Evolutionary conservation across 2,113 vertebrate species (phyloP).

Genomic region (Chiloscyllium plagiosum): DNA sequence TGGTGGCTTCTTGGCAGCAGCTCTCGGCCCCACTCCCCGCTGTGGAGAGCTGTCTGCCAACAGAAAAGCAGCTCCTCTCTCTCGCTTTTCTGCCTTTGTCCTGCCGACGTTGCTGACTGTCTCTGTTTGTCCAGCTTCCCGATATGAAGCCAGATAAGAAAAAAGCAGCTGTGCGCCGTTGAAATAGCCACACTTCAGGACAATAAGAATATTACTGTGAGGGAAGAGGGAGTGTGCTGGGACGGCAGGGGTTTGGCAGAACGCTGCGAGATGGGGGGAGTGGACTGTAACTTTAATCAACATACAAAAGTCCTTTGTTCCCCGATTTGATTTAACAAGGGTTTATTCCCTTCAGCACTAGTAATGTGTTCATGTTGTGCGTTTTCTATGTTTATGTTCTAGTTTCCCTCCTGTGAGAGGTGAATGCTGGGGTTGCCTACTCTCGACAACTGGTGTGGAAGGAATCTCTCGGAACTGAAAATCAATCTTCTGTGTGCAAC

Average conservation of each 20-base stretch:
- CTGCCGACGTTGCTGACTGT: background rate
- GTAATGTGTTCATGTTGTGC: background rate
- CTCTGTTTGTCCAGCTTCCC: background rate
- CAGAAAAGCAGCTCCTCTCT: background rate
- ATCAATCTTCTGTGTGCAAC: too few relatives aligned
- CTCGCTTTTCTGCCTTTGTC: background rate
- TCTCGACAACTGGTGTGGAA: too few relatives aligned
- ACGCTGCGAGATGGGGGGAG: too few relatives aligned
- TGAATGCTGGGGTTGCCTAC: background rate
- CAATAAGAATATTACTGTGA: background rate
- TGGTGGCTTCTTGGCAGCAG: background rate
- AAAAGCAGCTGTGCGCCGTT: background rate
- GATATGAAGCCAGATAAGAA: background rate
- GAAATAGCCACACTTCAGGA: background rate
- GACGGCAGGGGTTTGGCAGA: background rate
- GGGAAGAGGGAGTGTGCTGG: background rate
- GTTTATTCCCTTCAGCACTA: background rate
- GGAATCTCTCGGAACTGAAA: too few relatives aligned
- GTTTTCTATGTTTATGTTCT: background rate
- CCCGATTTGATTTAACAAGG: background rate
- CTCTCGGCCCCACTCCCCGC: background rate
- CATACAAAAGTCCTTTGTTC: background rate
- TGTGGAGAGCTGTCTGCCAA: background rate
- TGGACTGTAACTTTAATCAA: background rate
- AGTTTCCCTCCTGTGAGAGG: background rate